Evolutionary conservation across 2,888 invertebrate genomes (phyloP), one percentile per base, ranked within the genome.

Genomic region (Aspidapion aeneum): DNA sequence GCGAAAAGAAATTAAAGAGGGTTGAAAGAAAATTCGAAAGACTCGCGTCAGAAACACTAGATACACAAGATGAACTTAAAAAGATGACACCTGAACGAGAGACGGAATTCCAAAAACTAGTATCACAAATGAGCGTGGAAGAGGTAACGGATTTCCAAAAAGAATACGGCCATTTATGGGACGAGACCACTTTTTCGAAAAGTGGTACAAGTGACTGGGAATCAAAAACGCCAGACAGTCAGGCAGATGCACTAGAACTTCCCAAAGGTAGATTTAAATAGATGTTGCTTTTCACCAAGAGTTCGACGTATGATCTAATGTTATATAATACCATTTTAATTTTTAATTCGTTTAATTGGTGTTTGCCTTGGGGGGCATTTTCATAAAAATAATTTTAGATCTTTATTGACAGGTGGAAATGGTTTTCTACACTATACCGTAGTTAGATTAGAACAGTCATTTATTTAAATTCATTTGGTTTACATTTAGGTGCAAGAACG

Each of bases 21-120:
- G 80, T 83, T 58, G 83, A 83, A 69, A 75, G 82, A 62, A 80
- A 81, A 72, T 83, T 83, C 73, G 82, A 83, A 73, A 72, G 81
- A 70, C 81, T 83, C 80, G 82, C 83, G 52, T 83, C 83, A 16
- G 79, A 82, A 71, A 78, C 78, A 18, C 70, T 82, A 62, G 79
- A 79, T 56, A 67, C 64, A 35, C 63, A 60, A 57, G 75, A 74
- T 16, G 75, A 77, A 71, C 68, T 64, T 52, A 68, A 71, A 50
- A 69, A 75, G 66, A 63, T 77, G 60, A 73, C 77, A 18, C 78
- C 79, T n/a, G 73, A 78, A 62, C 76, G 78, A 63, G 75, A 75
- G 63, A 74, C 68, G 52, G 82, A 82, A 68, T 83, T 79, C 74
- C 79, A 80, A 69, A 78, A 73, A 64, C 78, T 83, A 70, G 79